Evolutionary conservation across 2,888 invertebrate species (phyloP).

Genomic region (Sinodicranocentrus sp.): DNA sequence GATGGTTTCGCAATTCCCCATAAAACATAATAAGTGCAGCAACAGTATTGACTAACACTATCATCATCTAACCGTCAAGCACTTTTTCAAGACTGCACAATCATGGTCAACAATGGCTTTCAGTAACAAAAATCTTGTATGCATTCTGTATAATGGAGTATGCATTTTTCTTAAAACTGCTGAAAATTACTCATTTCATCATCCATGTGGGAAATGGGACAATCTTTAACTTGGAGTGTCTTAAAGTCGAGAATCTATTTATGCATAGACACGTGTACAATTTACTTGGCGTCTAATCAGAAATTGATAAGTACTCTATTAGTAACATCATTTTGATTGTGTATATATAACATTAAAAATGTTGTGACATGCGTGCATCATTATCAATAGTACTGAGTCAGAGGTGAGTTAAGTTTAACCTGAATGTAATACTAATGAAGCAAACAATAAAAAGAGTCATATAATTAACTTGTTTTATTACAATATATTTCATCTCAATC

Average conservation of each 20-base stretch:
- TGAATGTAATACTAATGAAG: no score
- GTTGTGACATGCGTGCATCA: no score
- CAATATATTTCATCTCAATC: no score
- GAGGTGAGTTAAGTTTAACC: background rate
- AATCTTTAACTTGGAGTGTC: background rate
- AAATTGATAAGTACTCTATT: constrained; percentile 17
- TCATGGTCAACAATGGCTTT: background rate
- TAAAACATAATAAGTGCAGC: constrained; percentile 32
- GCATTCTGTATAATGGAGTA: background rate
- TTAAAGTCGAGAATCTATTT: no score
- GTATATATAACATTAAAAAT: no score
- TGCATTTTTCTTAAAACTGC: constrained; percentile 21
- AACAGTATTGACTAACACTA: constrained; percentile 29
- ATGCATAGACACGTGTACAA: background rate
- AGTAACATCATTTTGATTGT: background rate
- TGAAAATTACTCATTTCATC: constrained; percentile 32
- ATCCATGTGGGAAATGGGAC: constrained; percentile 54
- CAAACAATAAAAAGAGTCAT: no score
- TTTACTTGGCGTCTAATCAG: constrained; percentile 34
- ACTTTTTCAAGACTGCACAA: constrained; percentile 1
- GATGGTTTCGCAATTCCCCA: constrained; percentile 23
- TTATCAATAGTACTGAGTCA: no score
- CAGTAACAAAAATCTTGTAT: constrained; percentile 3
- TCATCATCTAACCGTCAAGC: constrained; percentile 15
- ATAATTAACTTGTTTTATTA: no score